Evolutionary conservation across 2,888 invertebrate species (phyloP), one percentile per base, ranked within the genome.

Genomic region (Lochmaea crataegi): DNA sequence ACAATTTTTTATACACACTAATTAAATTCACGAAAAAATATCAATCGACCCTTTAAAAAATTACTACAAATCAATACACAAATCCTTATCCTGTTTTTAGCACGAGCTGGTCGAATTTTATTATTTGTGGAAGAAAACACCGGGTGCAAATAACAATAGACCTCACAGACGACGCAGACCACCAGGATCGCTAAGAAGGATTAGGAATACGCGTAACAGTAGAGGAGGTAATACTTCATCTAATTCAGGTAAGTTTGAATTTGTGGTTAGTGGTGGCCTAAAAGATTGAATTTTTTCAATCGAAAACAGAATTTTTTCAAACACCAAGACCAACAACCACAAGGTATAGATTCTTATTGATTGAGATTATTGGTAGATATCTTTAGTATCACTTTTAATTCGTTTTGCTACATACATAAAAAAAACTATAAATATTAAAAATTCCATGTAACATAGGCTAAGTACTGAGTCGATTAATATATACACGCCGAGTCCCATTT

Each of bases 51-150:
- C 9, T 38, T 0, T 9, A 38, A 38, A 38, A 38, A 38, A 38
- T 32, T 6, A 32, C 32, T 32, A 5, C 5, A 7, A 7, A 38
- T 38, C 32, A 38, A 38, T 38, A 38, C 7, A 38, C 32, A 38
- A 38, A 38, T 38, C 32, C 32, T 7, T 38, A 38, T 38, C 9
- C 7, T 38, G 5, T 38, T 38, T 83, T 83, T 78, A 94, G 93
- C 94, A 97, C 71, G 98, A 99, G 86, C 89, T 99, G 84, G 98
- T 99, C 69, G 98, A 98, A 87, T 99, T 96, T 89, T 99, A 99
- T 88, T 99, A 99, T 89, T 90, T 98, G 85, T 99, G 99, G 99
- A 99, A 99, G 90, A 99, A 99, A 89, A 98, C 98, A 53, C 97
- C 98, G 22, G 97, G 97, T 83, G 99, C 99, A 76, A 96, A 96